phyloP scores from a whole-genome alignment of 2,113 vertebrate species.

The Mastomys natalensis region DNA sequence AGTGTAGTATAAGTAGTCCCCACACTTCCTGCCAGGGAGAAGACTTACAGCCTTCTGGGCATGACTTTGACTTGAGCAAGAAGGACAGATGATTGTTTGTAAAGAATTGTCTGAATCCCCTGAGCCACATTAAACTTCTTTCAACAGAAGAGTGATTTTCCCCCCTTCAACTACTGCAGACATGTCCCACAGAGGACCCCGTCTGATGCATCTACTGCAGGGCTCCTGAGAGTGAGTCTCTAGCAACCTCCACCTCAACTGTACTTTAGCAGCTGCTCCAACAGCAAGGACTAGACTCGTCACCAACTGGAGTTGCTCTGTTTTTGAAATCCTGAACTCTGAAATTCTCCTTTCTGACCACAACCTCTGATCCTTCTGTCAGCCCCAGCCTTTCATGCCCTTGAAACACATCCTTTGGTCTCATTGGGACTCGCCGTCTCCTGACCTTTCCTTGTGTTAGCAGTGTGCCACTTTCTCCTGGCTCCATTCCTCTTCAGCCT shows the following conservation, averaged over 20 bases:
- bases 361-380: constrained; percentile 82
- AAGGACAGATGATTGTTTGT: neutral
- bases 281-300: constrained; percentile 70
- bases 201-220: neutral
- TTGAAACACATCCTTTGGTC: constrained; percentile 81
- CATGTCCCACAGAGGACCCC: neutral
- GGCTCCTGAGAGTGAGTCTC: constrained; percentile 53
- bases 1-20: neutral
- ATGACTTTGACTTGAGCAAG: constrained; percentile 31
- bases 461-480: constrained; percentile 54
- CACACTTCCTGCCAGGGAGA: constrained; percentile 1
- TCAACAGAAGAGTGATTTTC: constrained; percentile 9
- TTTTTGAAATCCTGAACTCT: constrained; percentile 83
- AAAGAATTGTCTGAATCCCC: neutral
- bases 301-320: constrained; percentile 77
- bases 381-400: constrained; percentile 79
- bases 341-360: constrained; percentile 82
- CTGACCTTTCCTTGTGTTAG: constrained; percentile 78
- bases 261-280: constrained; percentile 68
- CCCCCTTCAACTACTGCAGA: neutral
- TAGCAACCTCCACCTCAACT: constrained; percentile 61
- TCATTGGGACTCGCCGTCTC: constrained; percentile 76
- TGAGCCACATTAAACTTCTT: neutral
- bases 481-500: constrained; percentile 56
- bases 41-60: neutral